Evolutionary conservation across 2,113 vertebrate species (phyloP).

Genomic region (Helogale parvula): DNA sequence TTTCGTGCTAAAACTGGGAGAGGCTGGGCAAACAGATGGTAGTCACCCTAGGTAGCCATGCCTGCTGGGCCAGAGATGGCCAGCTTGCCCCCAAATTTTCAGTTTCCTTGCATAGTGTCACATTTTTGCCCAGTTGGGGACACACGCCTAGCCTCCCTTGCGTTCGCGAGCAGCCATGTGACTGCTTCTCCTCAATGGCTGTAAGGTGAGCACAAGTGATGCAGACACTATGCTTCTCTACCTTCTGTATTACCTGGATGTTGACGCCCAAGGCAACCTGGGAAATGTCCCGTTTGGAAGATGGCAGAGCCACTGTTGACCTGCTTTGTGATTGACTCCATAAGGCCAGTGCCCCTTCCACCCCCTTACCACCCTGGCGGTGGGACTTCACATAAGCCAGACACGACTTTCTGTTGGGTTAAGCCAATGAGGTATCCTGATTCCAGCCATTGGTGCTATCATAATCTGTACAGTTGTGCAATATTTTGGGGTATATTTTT

Average conservation of each 20-base stretch:
- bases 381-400: background rate
- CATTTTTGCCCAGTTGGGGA: background rate
- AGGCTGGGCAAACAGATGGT: background rate
- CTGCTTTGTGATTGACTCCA: background rate
- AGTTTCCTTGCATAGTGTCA: background rate
- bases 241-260: background rate
- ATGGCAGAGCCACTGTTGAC: background rate
- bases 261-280: background rate
- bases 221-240: background rate
- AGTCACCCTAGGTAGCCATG: background rate
- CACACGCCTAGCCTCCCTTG: background rate
- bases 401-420: background rate
- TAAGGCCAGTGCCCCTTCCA: background rate
- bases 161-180: fast-evolving
- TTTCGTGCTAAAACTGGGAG: background rate
- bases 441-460: background rate
- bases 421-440: background rate
- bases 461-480: background rate
- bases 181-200: background rate
- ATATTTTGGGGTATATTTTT: background rate
- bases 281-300: background rate
- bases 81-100: background rate
- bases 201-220: background rate
- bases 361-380: background rate
- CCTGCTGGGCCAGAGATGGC: background rate